Percentiles rank a stretch among this genome's conserved stretches.
Conservation (phyloP, 2,888 invertebrate species). For the Drepana falcataria region DNA sequence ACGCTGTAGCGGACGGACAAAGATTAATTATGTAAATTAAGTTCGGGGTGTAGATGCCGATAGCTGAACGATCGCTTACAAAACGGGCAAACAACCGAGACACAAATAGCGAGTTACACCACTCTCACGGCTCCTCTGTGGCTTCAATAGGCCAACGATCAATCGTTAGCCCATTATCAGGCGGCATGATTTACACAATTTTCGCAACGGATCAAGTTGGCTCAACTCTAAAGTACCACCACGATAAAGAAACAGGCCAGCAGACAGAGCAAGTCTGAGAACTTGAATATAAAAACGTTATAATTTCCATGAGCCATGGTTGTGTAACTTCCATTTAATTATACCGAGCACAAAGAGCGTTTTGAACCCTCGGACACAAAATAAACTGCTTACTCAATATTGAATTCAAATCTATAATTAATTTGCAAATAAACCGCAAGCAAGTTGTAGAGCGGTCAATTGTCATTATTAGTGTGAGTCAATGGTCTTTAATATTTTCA, state of each 20-base stretch:
- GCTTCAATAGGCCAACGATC: constrained; percentile 36
- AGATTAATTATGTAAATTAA: constrained; percentile 65
- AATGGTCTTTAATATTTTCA: no score
- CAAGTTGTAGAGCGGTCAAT: no score
- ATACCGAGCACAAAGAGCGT: not conserved
- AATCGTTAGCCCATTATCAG: constrained; percentile 37
- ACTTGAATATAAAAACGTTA: not conserved
- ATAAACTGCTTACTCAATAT: not conserved
- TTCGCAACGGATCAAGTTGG: constrained; percentile 33
- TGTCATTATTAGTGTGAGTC: no score
- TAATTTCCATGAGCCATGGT: not conserved
- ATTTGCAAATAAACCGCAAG: not conserved
- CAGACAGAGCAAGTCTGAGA: constrained; percentile 16
- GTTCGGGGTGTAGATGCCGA: constrained; percentile 48
- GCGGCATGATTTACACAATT: constrained; percentile 40
- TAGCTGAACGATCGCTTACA: constrained; percentile 43
- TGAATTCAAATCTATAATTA: not conserved
- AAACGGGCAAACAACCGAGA: constrained; percentile 28
- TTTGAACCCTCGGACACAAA: not conserved
- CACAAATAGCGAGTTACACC: constrained; percentile 23
- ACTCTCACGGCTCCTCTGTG: constrained; percentile 33
- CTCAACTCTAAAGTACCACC: constrained; percentile 21
- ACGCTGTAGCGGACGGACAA: constrained; percentile 35
- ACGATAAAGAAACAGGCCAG: constrained; percentile 23
- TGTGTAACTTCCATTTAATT: not conserved